Conservation (phyloP, 2,797 vertebrate species). For the Chlorospingus flavigularis region DNA sequence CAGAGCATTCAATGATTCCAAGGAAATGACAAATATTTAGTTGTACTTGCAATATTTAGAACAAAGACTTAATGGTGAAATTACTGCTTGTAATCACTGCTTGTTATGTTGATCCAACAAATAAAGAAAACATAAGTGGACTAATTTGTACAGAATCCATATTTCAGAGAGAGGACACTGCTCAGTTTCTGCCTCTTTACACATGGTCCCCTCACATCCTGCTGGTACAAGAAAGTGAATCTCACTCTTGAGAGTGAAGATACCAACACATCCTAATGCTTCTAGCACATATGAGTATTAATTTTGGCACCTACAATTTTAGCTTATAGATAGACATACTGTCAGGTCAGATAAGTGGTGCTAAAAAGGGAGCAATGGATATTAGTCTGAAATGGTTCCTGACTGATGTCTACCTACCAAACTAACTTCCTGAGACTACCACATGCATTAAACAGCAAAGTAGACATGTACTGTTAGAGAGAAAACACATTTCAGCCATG, state of each 20-base stretch:
- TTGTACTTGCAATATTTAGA: background rate
- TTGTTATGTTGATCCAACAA: background rate
- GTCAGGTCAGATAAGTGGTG: background rate
- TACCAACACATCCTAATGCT: background rate
- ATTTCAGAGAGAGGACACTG: background rate
- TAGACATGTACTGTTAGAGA: accelerated
- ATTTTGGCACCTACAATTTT: background rate
- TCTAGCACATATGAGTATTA: background rate
- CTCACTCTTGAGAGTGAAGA: background rate
- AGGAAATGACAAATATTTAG: background rate
- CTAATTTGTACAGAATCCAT: background rate
- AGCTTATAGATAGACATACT: background rate
- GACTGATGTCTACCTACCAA: background rate
- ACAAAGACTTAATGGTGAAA: background rate
- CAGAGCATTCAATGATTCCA: background rate
- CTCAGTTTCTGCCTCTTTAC: background rate
- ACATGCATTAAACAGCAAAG: background rate
- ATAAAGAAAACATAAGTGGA: background rate
- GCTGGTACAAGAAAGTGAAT: background rate
- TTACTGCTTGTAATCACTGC: background rate
- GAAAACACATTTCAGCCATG: background rate
- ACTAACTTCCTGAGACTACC: background rate
- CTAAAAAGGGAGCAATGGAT: background rate
- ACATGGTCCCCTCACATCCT: accelerated
- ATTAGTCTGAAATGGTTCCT: background rate